Percentiles rank a stretch among this genome's conserved stretches.
Evolutionary conservation across 1,140 invertebrate species (phyloP).

Genomic region (Spodoptera frugiperda): DNA sequence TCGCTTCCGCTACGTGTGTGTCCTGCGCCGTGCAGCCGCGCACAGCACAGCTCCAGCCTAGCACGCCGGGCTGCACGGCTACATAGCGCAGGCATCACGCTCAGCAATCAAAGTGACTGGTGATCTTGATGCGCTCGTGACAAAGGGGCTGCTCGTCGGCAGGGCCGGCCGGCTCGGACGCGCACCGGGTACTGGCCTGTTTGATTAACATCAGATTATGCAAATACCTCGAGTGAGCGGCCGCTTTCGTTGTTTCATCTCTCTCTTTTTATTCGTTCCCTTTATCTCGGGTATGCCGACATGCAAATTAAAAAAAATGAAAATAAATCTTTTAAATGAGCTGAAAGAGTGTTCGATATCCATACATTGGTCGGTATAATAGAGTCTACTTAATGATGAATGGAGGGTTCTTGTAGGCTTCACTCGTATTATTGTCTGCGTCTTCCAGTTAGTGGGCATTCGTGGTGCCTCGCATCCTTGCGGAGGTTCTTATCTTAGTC

Average conservation of each 20-base stretch:
- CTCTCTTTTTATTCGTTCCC: constrained; percentile 76
- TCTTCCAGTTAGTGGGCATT: constrained; percentile 57
- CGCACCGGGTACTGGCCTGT: constrained; percentile 56
- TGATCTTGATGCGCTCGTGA: constrained; percentile 41
- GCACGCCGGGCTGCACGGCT: background rate
- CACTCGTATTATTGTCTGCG: constrained; percentile 62
- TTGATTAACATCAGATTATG: constrained; percentile 86
- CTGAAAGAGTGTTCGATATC: constrained; percentile 80
- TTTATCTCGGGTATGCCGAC: constrained; percentile 81
- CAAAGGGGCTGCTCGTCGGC: constrained; percentile 18
- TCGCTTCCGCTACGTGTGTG: constrained; percentile 57
- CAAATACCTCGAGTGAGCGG: constrained; percentile 81
- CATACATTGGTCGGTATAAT: constrained; percentile 69
- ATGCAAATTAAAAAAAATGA: constrained; percentile 78
- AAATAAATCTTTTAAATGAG: constrained; percentile 76
- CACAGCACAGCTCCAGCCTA: background rate
- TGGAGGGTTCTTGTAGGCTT: constrained; percentile 63
- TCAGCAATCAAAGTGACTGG: constrained; percentile 1
- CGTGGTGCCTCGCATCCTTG: constrained; percentile 47
- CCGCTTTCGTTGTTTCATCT: constrained; percentile 80
- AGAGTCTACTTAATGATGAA: constrained; percentile 75
- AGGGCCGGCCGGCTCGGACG: constrained; percentile 46
- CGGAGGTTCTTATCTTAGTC: constrained; percentile 44
- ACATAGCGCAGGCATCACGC: background rate
- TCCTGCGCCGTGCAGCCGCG: constrained; percentile 16